Evolutionary conservation across 2,797 vertebrate genomes (phyloP), one percentile per base, ranked within the genome.

Genomic region (Trematomus bernacchii): DNA sequence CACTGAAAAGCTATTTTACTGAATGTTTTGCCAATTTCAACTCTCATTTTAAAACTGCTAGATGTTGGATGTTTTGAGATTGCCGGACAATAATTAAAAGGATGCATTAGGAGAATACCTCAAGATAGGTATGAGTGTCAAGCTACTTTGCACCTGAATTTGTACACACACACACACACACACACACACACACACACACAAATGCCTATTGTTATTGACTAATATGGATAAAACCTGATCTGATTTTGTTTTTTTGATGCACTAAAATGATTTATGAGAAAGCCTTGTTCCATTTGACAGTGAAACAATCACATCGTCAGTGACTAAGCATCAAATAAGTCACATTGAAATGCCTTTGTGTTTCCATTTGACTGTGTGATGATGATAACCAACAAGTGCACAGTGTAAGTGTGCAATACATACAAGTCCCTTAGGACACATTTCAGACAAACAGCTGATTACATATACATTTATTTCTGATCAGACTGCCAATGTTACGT

Each of bases 1-100:
- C 50, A 48, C 55, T 14, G 11, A 30, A 52, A 21, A 10, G 7
- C n/a, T 52, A 61, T 67, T 63, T 55, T 10, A 40, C 27, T 4
- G 44, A 50, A 44, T 67, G 27, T 46, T 63, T 15, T 30, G 53
- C 16, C n/a, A 58, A 70, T 76, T 66, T 73, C 42, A 74, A 9
- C 10, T 40, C 51, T 10, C 2, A 0, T 8, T 52, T 61, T 50
- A 63, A 40, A 61, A 55, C 46, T 3, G 8, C 19, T 37, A 23
- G 48, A 59, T 37, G 8, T 44, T 18, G 14, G 33, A 50, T 47
- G 10, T 63, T 79, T 72, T 50, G 37, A 67, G 46, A 55, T 30
- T 21, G 50, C 43, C 18, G 50, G 23, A 51, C 37, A 59, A 4
- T 1, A 65, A 61, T 61, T 61, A 40, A 67, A 48, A 50, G 42